Percentiles rank a stretch among this genome's conserved stretches.
These are phyloP conservation scores for Vanessa cardui DNA, from an alignment of 2,888 invertebrate species.

Conservation along the genomic window DNA sequence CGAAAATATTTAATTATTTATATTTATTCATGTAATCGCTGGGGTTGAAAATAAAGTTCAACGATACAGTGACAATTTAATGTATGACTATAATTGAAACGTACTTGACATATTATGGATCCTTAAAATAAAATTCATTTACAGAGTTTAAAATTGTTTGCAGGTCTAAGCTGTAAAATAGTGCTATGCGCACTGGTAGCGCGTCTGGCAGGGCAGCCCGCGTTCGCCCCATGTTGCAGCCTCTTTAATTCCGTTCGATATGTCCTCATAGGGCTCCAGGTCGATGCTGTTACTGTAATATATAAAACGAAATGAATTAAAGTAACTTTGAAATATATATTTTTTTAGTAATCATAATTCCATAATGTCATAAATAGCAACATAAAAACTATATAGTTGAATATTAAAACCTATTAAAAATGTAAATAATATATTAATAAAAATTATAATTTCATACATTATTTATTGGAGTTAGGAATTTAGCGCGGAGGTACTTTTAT, in stretches of 20 bases:
- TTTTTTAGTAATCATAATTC: too few species aligned
- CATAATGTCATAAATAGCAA: too few species aligned
- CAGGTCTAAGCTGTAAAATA: background rate
- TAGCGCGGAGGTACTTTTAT: too few species aligned
- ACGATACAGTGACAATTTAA: background rate
- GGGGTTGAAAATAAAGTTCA: background rate
- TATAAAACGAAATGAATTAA: conserved; percentile 19
- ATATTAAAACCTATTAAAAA: too few species aligned
- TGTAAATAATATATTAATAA: too few species aligned
- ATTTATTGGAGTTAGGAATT: too few species aligned
- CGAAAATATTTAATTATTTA: background rate
- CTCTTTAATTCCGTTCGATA: conserved; percentile 85
- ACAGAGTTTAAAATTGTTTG: background rate
- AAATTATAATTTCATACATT: too few species aligned
- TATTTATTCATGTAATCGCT: background rate
- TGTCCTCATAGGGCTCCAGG: conserved; percentile 83
- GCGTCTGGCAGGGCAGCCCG: conserved; percentile 82
- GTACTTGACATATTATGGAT: too few species aligned
- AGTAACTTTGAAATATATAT: background rate
- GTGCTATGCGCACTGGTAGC: conserved; percentile 71
- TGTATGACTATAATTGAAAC: background rate
- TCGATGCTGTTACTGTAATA: conserved; percentile 72
- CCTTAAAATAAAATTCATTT: background rate
- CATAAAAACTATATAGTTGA: too few species aligned
- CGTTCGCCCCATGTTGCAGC: conserved; percentile 86